Base-by-base conservation (phyloP, 2,113 vertebrate genomes). In the Scartelaos histophorus region DNA sequence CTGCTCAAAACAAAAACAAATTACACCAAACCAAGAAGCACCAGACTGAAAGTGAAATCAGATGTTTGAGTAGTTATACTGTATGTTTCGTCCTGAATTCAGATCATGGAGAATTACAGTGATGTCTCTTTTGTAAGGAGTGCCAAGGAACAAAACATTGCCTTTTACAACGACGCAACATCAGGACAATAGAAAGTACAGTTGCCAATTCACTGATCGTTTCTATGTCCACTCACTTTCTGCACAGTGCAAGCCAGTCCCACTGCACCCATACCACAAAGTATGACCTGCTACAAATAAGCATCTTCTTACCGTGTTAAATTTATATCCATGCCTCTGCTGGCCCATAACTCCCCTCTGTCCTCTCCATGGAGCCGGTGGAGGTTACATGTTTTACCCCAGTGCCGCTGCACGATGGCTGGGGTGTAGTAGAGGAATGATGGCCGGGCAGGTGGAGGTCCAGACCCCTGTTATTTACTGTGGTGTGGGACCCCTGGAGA, bases 401-500 rank as follows among this genome's bases (percentile, higher is more conserved):
- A 10, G 51, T 65, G 71, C 60, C 77, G 73, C 74, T 89, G 85
- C 84, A 83, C 85, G 85, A 84, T 90, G 88, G 81, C 81, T 88
- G 53, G 73, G 86, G 81, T 90, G 90, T 89, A 88, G 75, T 90
- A 88, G 75, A 87, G 76, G 66, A 90, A 84, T 85, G 88, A 83
- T 76, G 85, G 79, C 82, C 82, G 64, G 73, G 77, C 80, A 68
- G 80, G 76, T 69, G 53, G 76, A 83, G 80, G 82, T 73, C 76
- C 49, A 85, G 77, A 70, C 69, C 74, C 79, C 5, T 17, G 75
- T 92, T 91, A 93, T 93, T 93, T 92, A 91, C 87, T 80, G 69
- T 74, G 58, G 66, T 58, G 76, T 82, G 81, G 75, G 76, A 82
- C 87, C 82, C 79, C 51, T 65, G 21, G 91, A 90, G 87, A 92